Percentiles rank a stretch among this genome's conserved stretches.
Evolutionary conservation across 2,797 vertebrate genomes (phyloP).

Genomic region (Babyrousa celebensis): DNA sequence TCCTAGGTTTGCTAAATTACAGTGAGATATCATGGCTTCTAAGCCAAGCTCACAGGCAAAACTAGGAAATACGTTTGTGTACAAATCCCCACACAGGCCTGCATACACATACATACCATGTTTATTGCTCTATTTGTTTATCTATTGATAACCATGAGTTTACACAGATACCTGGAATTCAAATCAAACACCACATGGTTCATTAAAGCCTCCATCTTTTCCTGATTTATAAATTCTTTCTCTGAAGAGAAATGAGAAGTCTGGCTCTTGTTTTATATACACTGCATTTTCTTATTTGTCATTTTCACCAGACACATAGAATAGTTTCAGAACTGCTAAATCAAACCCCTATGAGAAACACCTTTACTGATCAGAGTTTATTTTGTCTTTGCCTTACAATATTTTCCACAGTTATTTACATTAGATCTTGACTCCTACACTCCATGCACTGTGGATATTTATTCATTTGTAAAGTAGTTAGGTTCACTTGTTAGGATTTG

Average conservation of each 20-base stretch:
- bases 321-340: neutral
- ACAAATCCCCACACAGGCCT: neutral
- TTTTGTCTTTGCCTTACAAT: neutral
- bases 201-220: neutral
- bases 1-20: neutral
- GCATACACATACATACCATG: neutral
- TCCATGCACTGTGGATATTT: neutral
- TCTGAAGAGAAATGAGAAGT: neutral
- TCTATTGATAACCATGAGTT: neutral
- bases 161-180: neutral
- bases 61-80: neutral
- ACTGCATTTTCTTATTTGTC: neutral
- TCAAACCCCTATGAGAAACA: neutral
- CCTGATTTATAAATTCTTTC: neutral
- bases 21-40: neutral
- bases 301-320: neutral
- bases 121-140: neutral
- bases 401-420: neutral
- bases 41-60: neutral
- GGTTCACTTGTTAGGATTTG: neutral
- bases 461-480: neutral
- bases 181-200: neutral
- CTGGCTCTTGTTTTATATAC: neutral
- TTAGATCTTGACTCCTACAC: neutral
- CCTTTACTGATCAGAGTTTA: neutral